Evolutionary conservation across 2,113 vertebrate genomes (phyloP).

Genomic region (Varanus salvator): DNA sequence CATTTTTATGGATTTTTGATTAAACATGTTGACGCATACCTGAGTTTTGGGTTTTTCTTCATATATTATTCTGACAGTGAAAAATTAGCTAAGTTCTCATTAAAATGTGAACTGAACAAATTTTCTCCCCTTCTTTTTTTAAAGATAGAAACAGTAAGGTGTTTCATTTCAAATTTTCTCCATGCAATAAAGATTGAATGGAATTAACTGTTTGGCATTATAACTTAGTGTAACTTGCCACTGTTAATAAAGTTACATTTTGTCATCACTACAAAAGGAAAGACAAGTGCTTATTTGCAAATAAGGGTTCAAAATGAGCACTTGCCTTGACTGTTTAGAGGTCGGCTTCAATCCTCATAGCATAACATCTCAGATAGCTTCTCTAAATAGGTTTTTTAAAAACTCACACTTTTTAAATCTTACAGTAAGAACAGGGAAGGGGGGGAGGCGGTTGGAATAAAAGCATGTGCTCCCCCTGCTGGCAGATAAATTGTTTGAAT

Average conservation of each 20-base stretch:
- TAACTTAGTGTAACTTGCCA: neutral
- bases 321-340: neutral
- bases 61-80: too few species aligned
- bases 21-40: too few species aligned
- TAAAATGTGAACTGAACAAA: too few species aligned
- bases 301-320: neutral
- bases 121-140: neutral
- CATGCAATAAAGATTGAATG: neutral
- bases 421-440: fast-evolving
- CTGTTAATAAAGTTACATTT: constrained; percentile 6
- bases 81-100: too few species aligned
- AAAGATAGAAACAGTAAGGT: neutral
- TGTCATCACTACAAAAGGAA: neutral
- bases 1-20: too few species aligned
- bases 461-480: constrained; percentile 75
- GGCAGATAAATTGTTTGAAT: neutral
- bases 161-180: neutral
- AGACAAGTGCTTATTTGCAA: neutral
- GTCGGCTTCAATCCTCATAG: too few species aligned
- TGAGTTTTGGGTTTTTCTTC: too few species aligned
- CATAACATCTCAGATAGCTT: neutral
- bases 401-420: neutral
- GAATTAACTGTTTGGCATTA: neutral
- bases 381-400: neutral
- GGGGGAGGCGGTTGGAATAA: constrained; percentile 16